Evolutionary conservation across 2,113 vertebrate species (phyloP), one percentile per base, ranked within the genome.

Genomic region (Lophius piscatorius): DNA sequence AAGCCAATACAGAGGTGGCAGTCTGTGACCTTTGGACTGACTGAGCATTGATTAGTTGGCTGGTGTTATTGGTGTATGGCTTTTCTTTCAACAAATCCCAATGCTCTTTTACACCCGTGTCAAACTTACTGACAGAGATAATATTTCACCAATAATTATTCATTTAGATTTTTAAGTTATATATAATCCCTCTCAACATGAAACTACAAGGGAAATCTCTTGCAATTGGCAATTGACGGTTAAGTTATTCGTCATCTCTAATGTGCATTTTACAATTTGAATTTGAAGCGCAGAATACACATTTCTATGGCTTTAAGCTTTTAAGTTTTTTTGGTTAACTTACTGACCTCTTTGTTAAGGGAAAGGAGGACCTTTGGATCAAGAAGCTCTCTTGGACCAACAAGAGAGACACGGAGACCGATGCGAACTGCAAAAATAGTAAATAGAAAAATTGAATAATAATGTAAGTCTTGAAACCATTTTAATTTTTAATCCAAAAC

Each of bases 11-110:
- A 36, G 33, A 60, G n/a, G 26, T 33, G 54, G 64, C 51, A 38
- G 56, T 28, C 28, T 61, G 45, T 76, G 79, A 63, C 62, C 88
- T 88, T 90, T 85, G 73, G 77, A 87, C 82, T n/a, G 3, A 1
- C 36, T 67, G 42, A 62, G 17, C 45, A 72, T 51, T 79, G 81
- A 72, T 75, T 44, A 65, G 41, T 38, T 26, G 24, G 14, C 20
- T 0, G 39, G 34, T 47, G 38, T 59, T 42, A 51, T 52, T 69
- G 52, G 47, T 60, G 36, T 55, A 41, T 66, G 8, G 20, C 12
- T 9, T 48, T 34, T 39, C 21, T 60, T 22, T n/a, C 31, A 24
- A 40, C 45, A 35, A 21, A 52, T 16, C 24, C 52, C 9, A 10
- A 38, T 7, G 7, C 4, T 16, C 5, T 49, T 56, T 16, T 8